Base-by-base conservation (phyloP, 2,113 vertebrate genomes). In the Prietella phreatophila region DNA sequence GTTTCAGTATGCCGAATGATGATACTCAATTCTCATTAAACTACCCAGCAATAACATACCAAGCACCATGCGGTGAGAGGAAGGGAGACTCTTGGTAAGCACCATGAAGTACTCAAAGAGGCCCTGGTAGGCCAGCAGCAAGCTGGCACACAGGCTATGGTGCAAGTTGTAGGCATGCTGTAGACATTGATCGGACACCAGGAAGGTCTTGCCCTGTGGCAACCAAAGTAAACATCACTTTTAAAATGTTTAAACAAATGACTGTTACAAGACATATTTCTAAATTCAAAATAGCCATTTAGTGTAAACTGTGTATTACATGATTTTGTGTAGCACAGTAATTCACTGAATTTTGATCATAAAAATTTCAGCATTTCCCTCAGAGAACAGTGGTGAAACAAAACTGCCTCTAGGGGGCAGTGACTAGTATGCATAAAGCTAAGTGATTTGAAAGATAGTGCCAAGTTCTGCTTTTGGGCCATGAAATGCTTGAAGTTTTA, bases 141-240 rank as follows among this genome's bases (percentile, higher is more conserved):
- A 94, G 92, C 92, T 96, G 92, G 97, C 96, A 95, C 98, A 99
- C 82, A 99, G 96, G 25, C 95, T 97, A 56, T 97, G 96, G 93
- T 99, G 98, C 88, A 99, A 96, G 93, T 93, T 95, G 92, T 97
- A 97, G 91, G 98, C 98, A 90, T 99, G 98, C 89, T 97, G 97
- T 88, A 99, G 95, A 93, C 97, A 99, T 92, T 95, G 93, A 55
- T 99, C 97, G 56, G 98, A 97, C 89, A 99, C 94, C 94, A 98
- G 90, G 93, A 98, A 99, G 89, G 95, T 96, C 93, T 95, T 97
- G 63, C 98, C 98, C 98, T 99, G 91, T 76, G 91, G 86, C 82
- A 92, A 84, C 25, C 89, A 5, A 75, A 33, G 11, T 83, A n/a
- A 11, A 9, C 33, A 53, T 73, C 3, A 78, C 27, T 61, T 33